Evolutionary conservation across 2,888 invertebrate species (phyloP).

Genomic region (Hesperia comma): DNA sequence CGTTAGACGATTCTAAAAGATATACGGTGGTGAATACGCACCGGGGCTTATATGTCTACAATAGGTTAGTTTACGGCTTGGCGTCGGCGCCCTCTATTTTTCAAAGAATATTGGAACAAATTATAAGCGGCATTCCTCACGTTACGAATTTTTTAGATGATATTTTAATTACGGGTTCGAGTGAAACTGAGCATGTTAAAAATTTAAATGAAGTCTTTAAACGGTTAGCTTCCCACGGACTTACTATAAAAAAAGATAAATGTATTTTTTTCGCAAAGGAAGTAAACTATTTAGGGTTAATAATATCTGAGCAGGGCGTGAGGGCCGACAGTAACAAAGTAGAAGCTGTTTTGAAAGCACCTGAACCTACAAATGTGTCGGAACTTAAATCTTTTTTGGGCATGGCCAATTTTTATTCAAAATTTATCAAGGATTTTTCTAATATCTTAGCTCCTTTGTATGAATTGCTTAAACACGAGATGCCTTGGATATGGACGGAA

Average conservation of each 20-base stretch:
- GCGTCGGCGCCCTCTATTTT: background rate
- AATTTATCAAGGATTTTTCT: slow-evolving; percentile 15
- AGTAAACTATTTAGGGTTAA: slow-evolving; percentile 9
- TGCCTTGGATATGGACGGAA: background rate
- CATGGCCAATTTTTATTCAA: slow-evolving; percentile 9
- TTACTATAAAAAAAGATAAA: slow-evolving; percentile 3
- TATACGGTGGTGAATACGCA: slow-evolving; percentile 7
- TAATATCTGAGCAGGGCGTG: slow-evolving; percentile 2
- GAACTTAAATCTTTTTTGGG: slow-evolving; percentile 18
- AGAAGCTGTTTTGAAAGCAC: background rate
- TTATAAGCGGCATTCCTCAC: background rate
- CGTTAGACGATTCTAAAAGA: background rate
- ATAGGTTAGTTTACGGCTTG: slow-evolving; percentile 6
- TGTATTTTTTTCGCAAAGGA: slow-evolving; percentile 7
- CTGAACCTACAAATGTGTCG: slow-evolving; percentile 4
- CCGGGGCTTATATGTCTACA: background rate
- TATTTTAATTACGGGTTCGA: background rate
- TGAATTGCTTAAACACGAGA: background rate
- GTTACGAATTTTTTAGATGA: slow-evolving; percentile 8
- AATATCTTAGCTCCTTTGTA: background rate
- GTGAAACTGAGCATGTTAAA: background rate
- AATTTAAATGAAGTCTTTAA: background rate
- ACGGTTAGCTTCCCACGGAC: background rate
- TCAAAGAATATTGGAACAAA: background rate
- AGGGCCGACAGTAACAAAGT: background rate